Percentiles rank a stretch among this genome's conserved stretches.
Conservation (phyloP, 2,888 invertebrate genomes). For the Lycia hirtaria region DNA sequence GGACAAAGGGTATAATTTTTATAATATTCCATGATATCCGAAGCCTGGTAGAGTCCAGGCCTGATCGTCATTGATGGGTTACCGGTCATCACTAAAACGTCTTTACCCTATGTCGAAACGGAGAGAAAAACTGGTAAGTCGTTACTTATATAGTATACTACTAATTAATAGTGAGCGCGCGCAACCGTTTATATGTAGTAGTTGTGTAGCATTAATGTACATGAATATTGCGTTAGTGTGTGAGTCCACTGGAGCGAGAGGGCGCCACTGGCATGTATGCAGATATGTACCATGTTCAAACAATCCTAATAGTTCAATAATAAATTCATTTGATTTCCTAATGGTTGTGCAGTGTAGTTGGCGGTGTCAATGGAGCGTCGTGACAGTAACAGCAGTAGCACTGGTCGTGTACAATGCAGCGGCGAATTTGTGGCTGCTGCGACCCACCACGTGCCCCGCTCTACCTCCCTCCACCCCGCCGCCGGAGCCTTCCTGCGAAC, state of each 20-base stretch:
- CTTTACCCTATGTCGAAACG: slow-evolving; percentile 38
- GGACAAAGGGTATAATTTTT: background rate
- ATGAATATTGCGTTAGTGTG: no score
- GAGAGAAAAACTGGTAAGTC: slow-evolving; percentile 41
- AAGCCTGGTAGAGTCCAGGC: background rate
- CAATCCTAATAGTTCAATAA: no score
- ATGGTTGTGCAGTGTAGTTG: slow-evolving; percentile 68
- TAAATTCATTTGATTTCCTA: no score
- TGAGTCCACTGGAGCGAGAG: no score
- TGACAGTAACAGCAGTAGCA: slow-evolving; percentile 87
- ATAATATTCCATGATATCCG: background rate
- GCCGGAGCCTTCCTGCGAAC: slow-evolving; percentile 69
- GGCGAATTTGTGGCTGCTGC: slow-evolving; percentile 74
- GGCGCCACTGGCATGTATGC: no score
- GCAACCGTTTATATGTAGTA: no score
- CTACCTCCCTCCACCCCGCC: slow-evolving; percentile 50
- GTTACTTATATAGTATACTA: no score
- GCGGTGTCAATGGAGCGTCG: slow-evolving; percentile 89
- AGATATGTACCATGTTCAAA: no score
- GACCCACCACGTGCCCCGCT: slow-evolving; percentile 61
- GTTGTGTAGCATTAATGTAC: no score
- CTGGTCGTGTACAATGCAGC: slow-evolving; percentile 86
- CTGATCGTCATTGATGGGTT: slow-evolving; percentile 4
- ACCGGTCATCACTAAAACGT: slow-evolving; percentile 24
- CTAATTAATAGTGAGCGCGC: no score